Evolutionary conservation across 2,888 invertebrate genomes (phyloP), one percentile per base, ranked within the genome.

Genomic region (Tipula confusa): DNA sequence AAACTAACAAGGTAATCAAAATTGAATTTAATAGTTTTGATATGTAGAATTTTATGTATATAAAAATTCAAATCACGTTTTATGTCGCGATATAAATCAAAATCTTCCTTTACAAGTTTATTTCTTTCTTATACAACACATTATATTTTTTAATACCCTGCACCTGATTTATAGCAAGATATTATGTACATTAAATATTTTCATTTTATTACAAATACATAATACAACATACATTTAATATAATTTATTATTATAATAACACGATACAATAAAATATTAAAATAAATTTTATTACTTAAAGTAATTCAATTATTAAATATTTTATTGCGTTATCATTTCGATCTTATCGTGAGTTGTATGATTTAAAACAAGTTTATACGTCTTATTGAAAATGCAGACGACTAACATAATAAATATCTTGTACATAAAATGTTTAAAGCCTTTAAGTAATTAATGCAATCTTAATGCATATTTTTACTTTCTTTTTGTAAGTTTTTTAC

Each of bases 281-380:
- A 15, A 43, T 43, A 15, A 0, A 64, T 24, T 64, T 64, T 64
- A 24, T 64, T 64, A 24, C 64, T 64, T 64, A 64, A 64, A 7
- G 64, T 64, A 64, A 64, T 64, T 64, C 64, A 64, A 64, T 64
- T 64, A 64, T 64, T 64, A 64, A 64, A 24, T 7, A 64, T 64
- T 64, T 64, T 64, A 64, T 64, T 64, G 64, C 64, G 64, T 64
- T 64, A 64, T 64, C 64, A 64, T 64, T 64, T 64, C 64, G 24
- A 64, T 64, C 24, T 64, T 64, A 64, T 64, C 64, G 24, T 64
- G 64, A 18, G 24, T 64, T 7, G 7, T 64, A 64, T 24, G 64
- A 64, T 64, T 64, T 24, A 64, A 64, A 64, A 64, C 64, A 9
- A 64, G 64, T 64, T 64, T 13, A 38, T 11, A 13, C 64, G 2